phyloP scores from a whole-genome alignment of 2,113 vertebrate genomes.

The Sisor rabdophorus region DNA sequence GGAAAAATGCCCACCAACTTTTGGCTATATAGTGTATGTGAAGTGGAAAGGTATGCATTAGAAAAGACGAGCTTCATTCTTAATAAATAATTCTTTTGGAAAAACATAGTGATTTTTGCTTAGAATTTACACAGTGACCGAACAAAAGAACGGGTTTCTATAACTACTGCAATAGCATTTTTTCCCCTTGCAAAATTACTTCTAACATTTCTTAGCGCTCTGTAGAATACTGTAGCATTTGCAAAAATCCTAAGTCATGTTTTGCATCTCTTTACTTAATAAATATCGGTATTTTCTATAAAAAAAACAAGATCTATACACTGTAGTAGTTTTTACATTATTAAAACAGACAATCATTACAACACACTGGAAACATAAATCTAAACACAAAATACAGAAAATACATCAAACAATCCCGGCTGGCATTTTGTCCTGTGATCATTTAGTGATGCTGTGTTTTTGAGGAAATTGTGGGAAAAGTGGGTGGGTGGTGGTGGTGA shows the following conservation, averaged over 20 bases:
- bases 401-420: too few relatives aligned
- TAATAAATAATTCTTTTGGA: conserved; percentile 38
- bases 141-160: neutral
- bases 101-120: conserved; percentile 3
- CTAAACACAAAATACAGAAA: neutral
- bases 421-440: too few relatives aligned
- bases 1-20: too few relatives aligned
- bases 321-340: conserved; percentile 7
- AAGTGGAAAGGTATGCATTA: neutral
- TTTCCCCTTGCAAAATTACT: conserved; percentile 22
- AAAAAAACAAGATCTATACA: conserved; percentile 34
- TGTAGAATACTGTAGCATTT: conserved; percentile 17
- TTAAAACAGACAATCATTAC: neutral
- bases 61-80: conserved; percentile 25
- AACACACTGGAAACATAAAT: neutral
- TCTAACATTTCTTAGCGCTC: conserved; percentile 10
- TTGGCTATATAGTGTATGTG: too few relatives aligned
- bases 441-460: too few relatives aligned
- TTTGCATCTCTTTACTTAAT: conserved; percentile 56
- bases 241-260: neutral
- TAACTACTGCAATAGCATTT: conserved; percentile 5
- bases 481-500: too few relatives aligned
- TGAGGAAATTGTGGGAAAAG: too few relatives aligned
- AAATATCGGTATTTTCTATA: conserved; percentile 52
- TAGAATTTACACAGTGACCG: conserved; percentile 7